Conservation (phyloP, 2,888 invertebrate genomes). For the Parochlus steinenii region DNA sequence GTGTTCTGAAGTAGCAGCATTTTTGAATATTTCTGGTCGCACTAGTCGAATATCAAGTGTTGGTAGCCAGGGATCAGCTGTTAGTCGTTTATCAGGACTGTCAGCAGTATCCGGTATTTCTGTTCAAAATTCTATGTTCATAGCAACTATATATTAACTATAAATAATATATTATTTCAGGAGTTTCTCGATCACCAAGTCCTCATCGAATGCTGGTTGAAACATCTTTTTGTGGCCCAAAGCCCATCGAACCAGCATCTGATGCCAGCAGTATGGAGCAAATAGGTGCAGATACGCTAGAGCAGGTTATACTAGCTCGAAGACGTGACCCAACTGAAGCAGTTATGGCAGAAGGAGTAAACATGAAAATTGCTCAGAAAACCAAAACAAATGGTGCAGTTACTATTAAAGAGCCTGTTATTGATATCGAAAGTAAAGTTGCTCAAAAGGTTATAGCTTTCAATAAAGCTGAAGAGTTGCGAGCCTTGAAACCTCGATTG, state of each 20-base stretch:
- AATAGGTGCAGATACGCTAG: slow-evolving; percentile 36
- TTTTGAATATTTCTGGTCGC: slow-evolving; percentile 59
- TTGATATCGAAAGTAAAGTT: slow-evolving; percentile 21
- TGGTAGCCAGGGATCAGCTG: slow-evolving; percentile 58
- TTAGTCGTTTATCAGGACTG: slow-evolving; percentile 37
- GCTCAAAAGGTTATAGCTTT: slow-evolving; percentile 11
- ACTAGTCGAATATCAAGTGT: slow-evolving; percentile 70
- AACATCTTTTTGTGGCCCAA: slow-evolving; percentile 80
- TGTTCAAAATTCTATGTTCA: too few relatives aligned
- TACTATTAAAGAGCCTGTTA: slow-evolving; percentile 13
- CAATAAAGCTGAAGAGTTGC: slow-evolving; percentile 8
- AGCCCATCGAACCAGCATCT: slow-evolving; percentile 40
- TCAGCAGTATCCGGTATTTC: slow-evolving; percentile 32
- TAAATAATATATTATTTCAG: too few relatives aligned
- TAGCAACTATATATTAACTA: too few relatives aligned
- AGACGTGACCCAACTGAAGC: slow-evolving; percentile 48
- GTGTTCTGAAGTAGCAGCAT: slow-evolving; percentile 57
- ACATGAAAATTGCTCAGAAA: slow-evolving; percentile 29
- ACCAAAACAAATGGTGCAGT: slow-evolving; percentile 16
- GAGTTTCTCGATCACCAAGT: slow-evolving; percentile 56
- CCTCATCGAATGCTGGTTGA: slow-evolving; percentile 83
- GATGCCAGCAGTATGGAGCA: slow-evolving; percentile 34
- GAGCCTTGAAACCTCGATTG: slow-evolving; percentile 9
- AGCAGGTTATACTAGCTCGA: slow-evolving; percentile 38
- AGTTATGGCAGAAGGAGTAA: slow-evolving; percentile 43